Percentiles rank a stretch among this genome's conserved stretches.
These are phyloP conservation scores for Heliconius ismenius DNA, from an alignment of 2,888 invertebrate species.

Conservation along the genomic window DNA sequence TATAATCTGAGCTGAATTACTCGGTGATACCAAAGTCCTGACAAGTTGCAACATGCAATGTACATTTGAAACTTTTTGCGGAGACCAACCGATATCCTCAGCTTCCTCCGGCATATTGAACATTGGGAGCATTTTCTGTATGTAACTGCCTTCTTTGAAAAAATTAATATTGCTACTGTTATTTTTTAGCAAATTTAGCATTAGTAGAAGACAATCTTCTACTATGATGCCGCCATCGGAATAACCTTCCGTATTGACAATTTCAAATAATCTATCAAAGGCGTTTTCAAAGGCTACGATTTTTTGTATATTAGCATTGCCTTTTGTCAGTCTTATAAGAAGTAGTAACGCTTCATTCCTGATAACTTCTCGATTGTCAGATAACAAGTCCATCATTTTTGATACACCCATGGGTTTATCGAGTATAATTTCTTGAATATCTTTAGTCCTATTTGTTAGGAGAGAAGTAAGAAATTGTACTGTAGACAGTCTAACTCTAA, in stretches of 20 bases:
- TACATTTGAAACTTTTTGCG: conserved; percentile 96
- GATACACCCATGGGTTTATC: conserved; percentile 98
- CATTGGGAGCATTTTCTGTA: conserved; percentile 94
- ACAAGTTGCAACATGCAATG: conserved; percentile 95
- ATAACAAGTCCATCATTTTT: conserved; percentile 97
- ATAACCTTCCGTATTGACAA: conserved; percentile 94
- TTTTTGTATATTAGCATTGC: conserved; percentile 98
- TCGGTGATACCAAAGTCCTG: conserved; percentile 95
- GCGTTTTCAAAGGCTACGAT: conserved; percentile 99
- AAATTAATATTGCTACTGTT: conserved; percentile 99
- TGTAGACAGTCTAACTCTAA: conserved; percentile 94
- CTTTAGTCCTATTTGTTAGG: conserved; percentile 91
- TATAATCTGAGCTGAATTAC: conserved; percentile 92
- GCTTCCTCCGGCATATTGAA: conserved; percentile 88
- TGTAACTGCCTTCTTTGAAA: conserved; percentile 98
- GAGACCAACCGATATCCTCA: conserved; percentile 91
- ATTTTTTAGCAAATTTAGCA: conserved; percentile 95
- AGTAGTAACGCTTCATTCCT: conserved; percentile 96
- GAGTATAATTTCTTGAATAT: conserved; percentile 92
- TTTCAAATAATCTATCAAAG: conserved; percentile 96
- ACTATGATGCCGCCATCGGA: conserved; percentile 98
- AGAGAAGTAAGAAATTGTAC: conserved; percentile 94
- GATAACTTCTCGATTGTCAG: conserved; percentile 96
- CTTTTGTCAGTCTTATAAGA: conserved; percentile 93
- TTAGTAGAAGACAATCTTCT: conserved; percentile 96